Conservation (phyloP, 2,797 vertebrate genomes). For the Cossypha niveicapilla region DNA sequence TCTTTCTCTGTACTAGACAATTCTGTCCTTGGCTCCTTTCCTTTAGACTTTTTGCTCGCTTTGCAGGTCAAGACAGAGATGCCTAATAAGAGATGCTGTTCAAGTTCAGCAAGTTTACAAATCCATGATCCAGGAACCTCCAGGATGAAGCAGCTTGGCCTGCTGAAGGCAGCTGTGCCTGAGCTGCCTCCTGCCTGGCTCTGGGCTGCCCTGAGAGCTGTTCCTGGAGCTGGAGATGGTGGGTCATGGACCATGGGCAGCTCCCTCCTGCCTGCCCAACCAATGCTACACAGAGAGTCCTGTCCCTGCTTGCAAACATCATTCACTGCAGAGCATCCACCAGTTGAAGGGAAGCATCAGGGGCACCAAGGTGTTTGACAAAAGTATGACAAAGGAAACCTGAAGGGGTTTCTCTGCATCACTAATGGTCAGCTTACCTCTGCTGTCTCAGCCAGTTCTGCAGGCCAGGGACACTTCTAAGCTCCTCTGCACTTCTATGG, state of each 20-base stretch:
- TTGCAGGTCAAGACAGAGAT: neutral
- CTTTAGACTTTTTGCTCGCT: neutral
- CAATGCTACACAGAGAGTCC: neutral
- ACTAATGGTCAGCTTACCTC: neutral
- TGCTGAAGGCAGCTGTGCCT: neutral
- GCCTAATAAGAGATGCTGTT: neutral
- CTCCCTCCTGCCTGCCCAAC: neutral
- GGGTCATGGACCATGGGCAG: neutral
- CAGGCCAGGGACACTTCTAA: neutral
- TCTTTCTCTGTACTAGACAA: neutral
- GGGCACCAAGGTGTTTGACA: neutral
- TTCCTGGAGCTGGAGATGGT: neutral
- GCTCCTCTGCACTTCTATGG: neutral
- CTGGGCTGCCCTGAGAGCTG: neutral
- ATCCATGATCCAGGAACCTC: neutral
- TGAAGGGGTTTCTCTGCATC: neutral
- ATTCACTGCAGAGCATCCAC: neutral
- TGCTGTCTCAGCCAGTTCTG: neutral
- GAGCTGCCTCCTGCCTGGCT: neutral
- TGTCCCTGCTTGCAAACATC: neutral
- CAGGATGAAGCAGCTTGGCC: neutral
- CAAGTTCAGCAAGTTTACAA: neutral
- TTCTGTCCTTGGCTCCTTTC: neutral
- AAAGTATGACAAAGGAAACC: neutral
- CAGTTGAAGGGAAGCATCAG: neutral